Evolutionary conservation across 2,113 vertebrate species (phyloP).

Genomic region (Eira barbara): DNA sequence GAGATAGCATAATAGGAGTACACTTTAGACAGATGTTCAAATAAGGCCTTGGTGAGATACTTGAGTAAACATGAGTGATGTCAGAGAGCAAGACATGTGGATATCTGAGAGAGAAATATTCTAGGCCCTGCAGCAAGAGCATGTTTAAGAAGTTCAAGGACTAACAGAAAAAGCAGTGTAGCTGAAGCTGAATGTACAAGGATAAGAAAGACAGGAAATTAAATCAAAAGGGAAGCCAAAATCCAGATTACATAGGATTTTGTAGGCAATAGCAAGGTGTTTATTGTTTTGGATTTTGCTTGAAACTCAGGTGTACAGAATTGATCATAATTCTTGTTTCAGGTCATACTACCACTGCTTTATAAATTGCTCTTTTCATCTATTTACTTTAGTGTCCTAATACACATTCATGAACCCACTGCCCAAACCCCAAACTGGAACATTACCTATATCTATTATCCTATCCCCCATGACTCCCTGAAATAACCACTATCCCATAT

Average conservation of each 20-base stretch:
- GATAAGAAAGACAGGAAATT: not conserved
- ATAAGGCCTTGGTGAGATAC: not conserved
- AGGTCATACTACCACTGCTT: not conserved
- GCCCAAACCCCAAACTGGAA: not conserved
- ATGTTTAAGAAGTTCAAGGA: conserved; percentile 4
- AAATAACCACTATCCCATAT: not conserved
- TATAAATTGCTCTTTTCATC: not conserved
- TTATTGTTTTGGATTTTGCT: not conserved
- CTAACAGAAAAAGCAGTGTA: not conserved
- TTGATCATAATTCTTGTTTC: not conserved
- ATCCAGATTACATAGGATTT: not conserved
- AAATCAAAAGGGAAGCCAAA: not conserved
- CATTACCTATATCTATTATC: not conserved
- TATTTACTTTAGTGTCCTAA: not conserved
- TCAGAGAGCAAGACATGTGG: not conserved
- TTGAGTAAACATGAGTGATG: not conserved
- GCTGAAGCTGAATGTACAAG: not conserved
- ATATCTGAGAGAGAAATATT: not conserved
- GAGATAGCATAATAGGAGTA: not conserved
- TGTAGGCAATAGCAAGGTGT: not conserved
- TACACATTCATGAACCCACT: not conserved
- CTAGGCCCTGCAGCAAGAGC: not conserved
- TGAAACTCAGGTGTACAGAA: not conserved
- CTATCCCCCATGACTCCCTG: not conserved
- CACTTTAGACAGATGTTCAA: not conserved